These are phyloP conservation scores for Cyphomyrmex costatus DNA, from an alignment of 1,140 invertebrate genomes.

Conservation along the genomic window DNA sequence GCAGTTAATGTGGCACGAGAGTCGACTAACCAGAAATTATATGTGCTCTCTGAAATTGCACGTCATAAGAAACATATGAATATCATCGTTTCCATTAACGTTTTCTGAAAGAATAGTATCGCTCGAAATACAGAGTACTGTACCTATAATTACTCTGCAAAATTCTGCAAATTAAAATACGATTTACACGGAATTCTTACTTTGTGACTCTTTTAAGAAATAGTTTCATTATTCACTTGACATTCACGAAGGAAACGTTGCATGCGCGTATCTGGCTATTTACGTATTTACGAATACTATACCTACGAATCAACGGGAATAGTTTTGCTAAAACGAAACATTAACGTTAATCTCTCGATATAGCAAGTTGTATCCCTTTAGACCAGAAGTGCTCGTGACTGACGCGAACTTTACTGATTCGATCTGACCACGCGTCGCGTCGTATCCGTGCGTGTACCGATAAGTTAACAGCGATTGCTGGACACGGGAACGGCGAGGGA, in stretches of 20 bases:
- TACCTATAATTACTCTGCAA: too few relatives aligned
- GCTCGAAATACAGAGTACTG: too few relatives aligned
- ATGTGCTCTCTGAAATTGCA: not conserved
- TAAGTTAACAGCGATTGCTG: conserved; percentile 62
- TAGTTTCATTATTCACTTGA: not conserved
- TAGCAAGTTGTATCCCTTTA: conserved; percentile 44
- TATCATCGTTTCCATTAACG: not conserved
- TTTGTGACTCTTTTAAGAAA: not conserved
- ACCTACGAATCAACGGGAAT: conserved; percentile 5
- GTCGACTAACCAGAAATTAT: not conserved
- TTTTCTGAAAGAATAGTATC: not conserved
- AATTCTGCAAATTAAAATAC: not conserved
- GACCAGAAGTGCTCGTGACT: conserved; percentile 48
- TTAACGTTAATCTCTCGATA: conserved; percentile 48
- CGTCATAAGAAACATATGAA: not conserved
- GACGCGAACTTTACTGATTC: conserved; percentile 60
- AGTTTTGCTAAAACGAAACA: conserved; percentile 43
- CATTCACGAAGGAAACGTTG: not conserved
- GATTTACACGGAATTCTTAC: not conserved
- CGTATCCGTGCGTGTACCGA: conserved; percentile 59
- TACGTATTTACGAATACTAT: not conserved
- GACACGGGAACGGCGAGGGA: conserved; percentile 65
- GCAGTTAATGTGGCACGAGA: conserved; percentile 62
- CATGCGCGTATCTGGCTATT: not conserved
- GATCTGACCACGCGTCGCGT: conserved; percentile 60